These are phyloP conservation scores for Takifugu bimaculatus DNA, from an alignment of 2,113 vertebrate genomes.

Conservation along the genomic window DNA sequence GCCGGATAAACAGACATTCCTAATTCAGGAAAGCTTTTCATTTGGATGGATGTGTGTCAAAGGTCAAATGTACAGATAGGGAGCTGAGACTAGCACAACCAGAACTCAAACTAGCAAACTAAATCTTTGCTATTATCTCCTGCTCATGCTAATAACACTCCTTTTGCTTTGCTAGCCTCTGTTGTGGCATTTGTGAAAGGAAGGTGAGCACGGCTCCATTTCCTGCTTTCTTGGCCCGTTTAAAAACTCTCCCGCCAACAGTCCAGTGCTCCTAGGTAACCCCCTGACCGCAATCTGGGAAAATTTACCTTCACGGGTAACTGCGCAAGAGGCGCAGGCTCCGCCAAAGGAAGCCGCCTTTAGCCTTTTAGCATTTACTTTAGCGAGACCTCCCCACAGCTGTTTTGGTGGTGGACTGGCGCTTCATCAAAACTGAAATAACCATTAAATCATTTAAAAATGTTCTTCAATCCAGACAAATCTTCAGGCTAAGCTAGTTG, in stretches of 20 bases:
- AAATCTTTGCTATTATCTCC: too few species aligned
- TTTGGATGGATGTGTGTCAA: slow-evolving; percentile 40
- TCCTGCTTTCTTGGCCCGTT: too few species aligned
- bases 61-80: slow-evolving; percentile 28
- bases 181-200: too few species aligned
- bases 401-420: too few species aligned
- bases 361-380: neutral
- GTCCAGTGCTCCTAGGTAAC: neutral
- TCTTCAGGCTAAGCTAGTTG: too few species aligned
- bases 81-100: neutral
- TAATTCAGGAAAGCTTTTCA: slow-evolving; percentile 38
- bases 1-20: slow-evolving; percentile 38
- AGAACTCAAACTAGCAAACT: neutral
- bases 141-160: too few species aligned
- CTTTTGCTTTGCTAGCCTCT: too few species aligned
- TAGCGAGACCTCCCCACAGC: too few species aligned
- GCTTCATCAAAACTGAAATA: too few species aligned
- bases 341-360: neutral
- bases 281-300: neutral
- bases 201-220: too few species aligned
- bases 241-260: neutral
- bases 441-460: neutral
- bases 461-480: neutral
- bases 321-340: neutral
- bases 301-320: neutral